Base-by-base conservation (phyloP, 2,113 vertebrate species). In the Morone chrysops region DNA sequence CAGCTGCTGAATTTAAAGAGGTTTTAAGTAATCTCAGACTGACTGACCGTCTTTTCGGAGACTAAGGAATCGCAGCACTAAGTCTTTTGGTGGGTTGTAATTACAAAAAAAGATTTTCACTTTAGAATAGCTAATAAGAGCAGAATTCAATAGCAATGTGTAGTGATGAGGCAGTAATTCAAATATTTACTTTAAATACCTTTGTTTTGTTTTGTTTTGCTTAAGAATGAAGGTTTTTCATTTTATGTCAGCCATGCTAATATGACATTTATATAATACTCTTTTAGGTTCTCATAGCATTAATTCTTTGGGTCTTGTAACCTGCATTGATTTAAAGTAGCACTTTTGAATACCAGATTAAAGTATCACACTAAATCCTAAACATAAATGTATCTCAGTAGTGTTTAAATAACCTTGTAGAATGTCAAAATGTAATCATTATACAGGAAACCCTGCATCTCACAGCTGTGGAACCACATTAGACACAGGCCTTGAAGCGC, bases 401-500 rank as follows among this genome's bases (percentile, higher is more conserved):
- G 68, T 5, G 0, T 83, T 82, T 50, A 73, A 84, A 86, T 90
- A 51, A 72, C 75, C 73, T 82, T 40, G 45, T 9, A 20, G 40
- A 75, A 53, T 22, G 13, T 73, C 69, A 41, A 72, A 80, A 87
- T 90, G 75, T 81, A 79, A 84, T 87, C 66, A 78, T 88, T 61
- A 71, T 68, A 66, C 14, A 41, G 76, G 70, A 73, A 83, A 57
- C 11, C 20, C 47, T 63, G 83, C 68, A 54, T 87, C 68, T 74
- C 80, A 61, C 81, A 89, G 81, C 86, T 85, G 81, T 71, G 79
- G 70, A 84, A 53, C 78, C 71, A 53, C 84, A 86, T 90, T 79
- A 86, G 86, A 71, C 78, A 45, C 61, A 62, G 71, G 47, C 75
- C 47, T 70, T 22, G 13, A 59, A 75, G 60, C 10, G 18, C 79